Conservation (phyloP, 2,888 invertebrate species). For the Pardosa pseudoannulata region DNA sequence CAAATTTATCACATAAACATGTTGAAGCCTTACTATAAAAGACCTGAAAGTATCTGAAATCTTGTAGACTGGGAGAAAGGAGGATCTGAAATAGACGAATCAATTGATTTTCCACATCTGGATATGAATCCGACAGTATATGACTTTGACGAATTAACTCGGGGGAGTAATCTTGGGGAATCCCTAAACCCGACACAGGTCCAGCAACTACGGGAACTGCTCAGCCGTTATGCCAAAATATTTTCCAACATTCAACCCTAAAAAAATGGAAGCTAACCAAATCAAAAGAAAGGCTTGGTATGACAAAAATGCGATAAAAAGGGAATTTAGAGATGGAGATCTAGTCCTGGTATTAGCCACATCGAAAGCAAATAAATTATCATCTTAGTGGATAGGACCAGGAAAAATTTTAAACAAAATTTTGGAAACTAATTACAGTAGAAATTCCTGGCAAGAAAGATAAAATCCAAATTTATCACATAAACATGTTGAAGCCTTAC, state of each 20-base stretch:
- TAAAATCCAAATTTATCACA: conserved; percentile 15
- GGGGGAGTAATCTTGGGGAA: neutral
- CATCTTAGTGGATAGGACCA: too few species aligned
- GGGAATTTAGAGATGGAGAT: too few species aligned
- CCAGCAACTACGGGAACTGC: neutral
- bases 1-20: conserved; percentile 37
- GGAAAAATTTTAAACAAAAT: neutral
- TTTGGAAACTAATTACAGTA: conserved; percentile 27
- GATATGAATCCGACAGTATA: neutral
- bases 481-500: conserved; percentile 37
- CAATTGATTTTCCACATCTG: conserved; percentile 7
- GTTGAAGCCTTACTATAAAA: conserved; percentile 21
- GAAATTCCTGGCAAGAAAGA: neutral
- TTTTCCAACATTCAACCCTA: conserved; percentile 23
- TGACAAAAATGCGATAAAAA: too few species aligned
- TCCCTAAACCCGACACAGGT: neutral
- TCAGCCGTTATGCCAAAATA: neutral
- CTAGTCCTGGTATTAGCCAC: too few species aligned
- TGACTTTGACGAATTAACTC: neutral
- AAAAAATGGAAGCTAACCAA: too few species aligned
- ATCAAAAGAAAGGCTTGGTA: too few species aligned
- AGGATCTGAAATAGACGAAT: neutral
- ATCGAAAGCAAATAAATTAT: too few species aligned
- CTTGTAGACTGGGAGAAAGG: neutral
- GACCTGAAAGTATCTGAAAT: conserved; percentile 1